Base-by-base conservation (phyloP, 2,113 vertebrate genomes). In the Pheucticus melanocephalus region DNA sequence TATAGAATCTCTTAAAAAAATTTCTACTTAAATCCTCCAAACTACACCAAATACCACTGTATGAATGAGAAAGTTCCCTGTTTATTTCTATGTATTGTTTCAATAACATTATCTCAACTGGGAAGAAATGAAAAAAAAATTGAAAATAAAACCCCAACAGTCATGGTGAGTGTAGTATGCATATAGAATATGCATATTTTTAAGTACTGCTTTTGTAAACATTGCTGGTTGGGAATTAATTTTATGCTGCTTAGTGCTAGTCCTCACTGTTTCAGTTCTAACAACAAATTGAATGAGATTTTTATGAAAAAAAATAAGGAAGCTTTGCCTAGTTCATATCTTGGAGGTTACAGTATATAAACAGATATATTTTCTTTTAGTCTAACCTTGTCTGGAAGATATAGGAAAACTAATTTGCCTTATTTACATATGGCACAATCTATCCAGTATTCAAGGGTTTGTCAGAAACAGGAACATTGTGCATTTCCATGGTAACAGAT, bases 401-500 rank as follows among this genome's bases (percentile, higher is more conserved):
- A 98, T 98, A 98, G 98, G 98, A 98, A 98, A 98, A 98, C 98
- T 98, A 98, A 98, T 98, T 98, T 98, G 98, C 98, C 98, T 98
- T 98, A 98, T 98, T 98, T 98, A 98, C 98, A 98, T 98, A 98
- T 97, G 98, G 98, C 98, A 98, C 98, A 98, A 98, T 98, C 98
- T 98, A 98, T 98, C 97, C 98, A 98, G 98, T 98, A 98, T 98
- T 98, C 98, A 98, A 98, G 98, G 98, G 98, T 98, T 98, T 98
- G 98, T 98, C 98, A 98, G 98, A 98, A 98, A 98, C 98, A 98
- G 98, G 98, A 98, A 98, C 98, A 98, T 98, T 98, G 98, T 97
- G 97, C 97, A 98, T 99, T 98, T 98, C 98, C 98, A 99, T 99
- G 98, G 99, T 98, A 98, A 99, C 98, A 97, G 98, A 98, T 98